Evolutionary conservation across 92 coral and sea anemone species (phyloP).

Genomic region (Hydrozoanthus gracilis): DNA sequence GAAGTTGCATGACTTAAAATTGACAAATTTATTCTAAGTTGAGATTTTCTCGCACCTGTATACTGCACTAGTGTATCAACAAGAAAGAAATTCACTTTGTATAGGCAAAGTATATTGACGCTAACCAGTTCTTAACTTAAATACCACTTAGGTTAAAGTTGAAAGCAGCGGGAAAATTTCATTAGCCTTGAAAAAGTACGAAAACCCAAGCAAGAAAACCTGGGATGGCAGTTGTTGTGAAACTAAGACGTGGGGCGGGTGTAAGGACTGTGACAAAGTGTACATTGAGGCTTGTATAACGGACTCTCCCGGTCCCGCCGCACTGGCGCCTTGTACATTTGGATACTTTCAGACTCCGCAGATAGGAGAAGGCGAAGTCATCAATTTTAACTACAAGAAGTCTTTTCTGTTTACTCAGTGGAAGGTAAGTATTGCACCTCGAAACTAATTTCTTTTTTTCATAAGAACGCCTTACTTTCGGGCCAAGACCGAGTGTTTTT

Average conservation of each 20-base stretch:
- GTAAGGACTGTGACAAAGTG: slow-evolving; percentile 18
- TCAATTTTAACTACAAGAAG: not conserved
- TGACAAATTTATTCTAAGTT: too few species aligned
- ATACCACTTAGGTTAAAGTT: not conserved
- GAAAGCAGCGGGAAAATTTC: not conserved
- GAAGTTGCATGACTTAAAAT: too few species aligned
- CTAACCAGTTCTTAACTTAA: not conserved
- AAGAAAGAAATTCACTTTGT: too few species aligned
- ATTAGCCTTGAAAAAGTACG: not conserved
- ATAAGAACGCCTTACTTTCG: too few species aligned
- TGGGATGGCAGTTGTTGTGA: slow-evolving; percentile 39
- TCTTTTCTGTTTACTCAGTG: not conserved
- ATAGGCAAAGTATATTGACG: too few species aligned
- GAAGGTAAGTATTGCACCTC: slow-evolving; percentile 5
- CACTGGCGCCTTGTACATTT: slow-evolving; percentile 16
- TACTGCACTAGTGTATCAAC: too few species aligned
- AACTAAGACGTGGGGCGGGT: not conserved
- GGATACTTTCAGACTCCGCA: not conserved
- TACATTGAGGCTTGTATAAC: slow-evolving; percentile 16
- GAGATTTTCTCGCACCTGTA: too few species aligned
- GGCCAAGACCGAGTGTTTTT: not conserved
- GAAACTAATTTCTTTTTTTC: not conserved
- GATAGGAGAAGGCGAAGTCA: not conserved
- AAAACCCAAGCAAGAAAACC: slow-evolving; percentile 11
- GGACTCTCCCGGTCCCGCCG: slow-evolving; percentile 2